Conservation (phyloP, 1,140 invertebrate genomes). For the Stegodyphus dumicola region DNA sequence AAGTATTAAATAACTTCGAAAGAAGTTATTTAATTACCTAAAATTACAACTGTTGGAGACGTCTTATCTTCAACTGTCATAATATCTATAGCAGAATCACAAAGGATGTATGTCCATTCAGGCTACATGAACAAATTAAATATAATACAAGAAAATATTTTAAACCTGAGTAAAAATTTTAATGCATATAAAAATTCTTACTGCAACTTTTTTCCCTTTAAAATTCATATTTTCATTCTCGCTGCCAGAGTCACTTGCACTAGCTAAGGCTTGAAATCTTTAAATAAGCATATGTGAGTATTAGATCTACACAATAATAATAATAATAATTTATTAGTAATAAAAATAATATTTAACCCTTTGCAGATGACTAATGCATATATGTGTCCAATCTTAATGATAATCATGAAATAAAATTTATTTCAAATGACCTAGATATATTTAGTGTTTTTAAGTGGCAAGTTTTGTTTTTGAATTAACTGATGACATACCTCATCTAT, state of each 20-base stretch:
- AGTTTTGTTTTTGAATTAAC: no score
- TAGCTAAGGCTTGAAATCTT: conserved; percentile 68
- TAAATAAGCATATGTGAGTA: not conserved
- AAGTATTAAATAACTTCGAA: not conserved
- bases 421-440: not conserved
- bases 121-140: conserved; percentile 62
- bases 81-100: conserved; percentile 79
- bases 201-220: conserved; percentile 68
- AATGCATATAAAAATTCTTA: conserved; percentile 62
- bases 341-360: not conserved
- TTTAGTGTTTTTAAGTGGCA: not conserved
- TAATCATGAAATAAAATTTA: not conserved
- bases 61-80: conserved; percentile 72
- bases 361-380: no score
- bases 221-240: conserved; percentile 68
- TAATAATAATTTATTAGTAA: not conserved
- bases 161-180: not conserved
- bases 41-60: conserved; percentile 74
- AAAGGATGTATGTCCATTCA: conserved; percentile 83
- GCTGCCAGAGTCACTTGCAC: conserved; percentile 68
- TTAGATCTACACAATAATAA: no score
- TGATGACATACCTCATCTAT: no score
- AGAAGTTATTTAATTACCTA: conserved; percentile 72
- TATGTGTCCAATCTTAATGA: no score
- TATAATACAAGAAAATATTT: not conserved